Base-by-base conservation (phyloP, 2,888 invertebrate species). In the Diplolepis rosae region DNA sequence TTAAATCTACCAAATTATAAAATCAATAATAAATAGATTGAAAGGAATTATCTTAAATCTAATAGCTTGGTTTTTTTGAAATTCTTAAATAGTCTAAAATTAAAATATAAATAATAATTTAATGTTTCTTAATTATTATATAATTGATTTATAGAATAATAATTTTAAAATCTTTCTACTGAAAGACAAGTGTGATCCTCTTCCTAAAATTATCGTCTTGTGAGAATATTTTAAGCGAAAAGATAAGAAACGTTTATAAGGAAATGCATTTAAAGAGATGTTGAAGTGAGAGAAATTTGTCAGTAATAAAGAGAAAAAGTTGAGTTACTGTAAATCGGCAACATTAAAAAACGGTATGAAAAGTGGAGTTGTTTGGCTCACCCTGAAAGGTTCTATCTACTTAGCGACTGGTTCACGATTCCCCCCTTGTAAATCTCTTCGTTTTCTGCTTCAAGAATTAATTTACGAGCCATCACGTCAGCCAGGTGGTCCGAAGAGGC, bases 401-500 rank as follows among this genome's bases (percentile, higher is more conserved):
- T 61, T 61, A 61, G 39, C 61, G 61, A 39, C 61, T 61, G 61
- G 39, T 61, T 61, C 61, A 39, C 61, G 39, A 39, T 39, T 39
- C 61, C 61, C 61, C 56, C 61, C 61, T 39, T 39, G 61, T 61
- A 61, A 61, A 61, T 61, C 61, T 61, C 39, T 61, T 61, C 24
- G 61, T 39, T 35, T 61, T 61, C 61, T 39, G 61, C 61, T 61
- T 61, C 61, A 61, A 61, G 61, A 61, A 61, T 61, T 61, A 61
- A 61, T 61, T 61, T 61, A 61, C 61, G 61, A 61, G 61, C 61
- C 61, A 61, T 61, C 61, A 61, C 39, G 61, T 61, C 61, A 61
- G 61, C 61, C 61, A 61, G 61, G 61, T 61, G 61, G 61, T 61
- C 61, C 61, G 61, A n/a, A 61, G 61, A 61, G 61, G 61, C 61